These are phyloP conservation scores for Neotoxoptera formosana DNA, from an alignment of 1,140 invertebrate genomes.

Conservation along the genomic window DNA sequence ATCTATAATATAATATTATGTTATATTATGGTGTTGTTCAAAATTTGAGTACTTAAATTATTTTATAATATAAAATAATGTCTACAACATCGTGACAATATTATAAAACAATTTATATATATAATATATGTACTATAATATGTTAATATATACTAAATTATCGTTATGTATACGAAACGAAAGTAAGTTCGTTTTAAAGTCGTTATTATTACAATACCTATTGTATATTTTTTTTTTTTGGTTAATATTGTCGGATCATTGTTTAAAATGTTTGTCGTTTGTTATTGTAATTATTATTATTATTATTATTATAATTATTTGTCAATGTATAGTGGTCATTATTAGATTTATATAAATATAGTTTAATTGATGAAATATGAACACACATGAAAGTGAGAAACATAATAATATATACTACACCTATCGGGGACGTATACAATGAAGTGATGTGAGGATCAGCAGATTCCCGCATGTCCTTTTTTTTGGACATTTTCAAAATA, in stretches of 20 bases:
- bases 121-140: background rate
- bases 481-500: too few species aligned
- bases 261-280: background rate
- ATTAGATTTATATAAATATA: background rate
- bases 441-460: too few species aligned
- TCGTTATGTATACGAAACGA: background rate
- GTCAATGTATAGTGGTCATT: background rate
- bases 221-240: background rate
- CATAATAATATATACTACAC: background rate
- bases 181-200: background rate
- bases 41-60: background rate
- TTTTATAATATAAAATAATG: background rate
- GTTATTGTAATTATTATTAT: background rate
- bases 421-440: too few species aligned
- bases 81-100: background rate
- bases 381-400: background rate
- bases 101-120: background rate
- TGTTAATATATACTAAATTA: constrained; percentile 8
- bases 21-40: background rate
- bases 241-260: background rate
- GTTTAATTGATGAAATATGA: background rate
- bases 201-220: background rate
- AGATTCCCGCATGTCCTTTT: too few species aligned
- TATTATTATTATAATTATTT: background rate
- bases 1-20: background rate